Conservation (phyloP, 2,888 invertebrate genomes). For the Stenichneumon culpator region DNA sequence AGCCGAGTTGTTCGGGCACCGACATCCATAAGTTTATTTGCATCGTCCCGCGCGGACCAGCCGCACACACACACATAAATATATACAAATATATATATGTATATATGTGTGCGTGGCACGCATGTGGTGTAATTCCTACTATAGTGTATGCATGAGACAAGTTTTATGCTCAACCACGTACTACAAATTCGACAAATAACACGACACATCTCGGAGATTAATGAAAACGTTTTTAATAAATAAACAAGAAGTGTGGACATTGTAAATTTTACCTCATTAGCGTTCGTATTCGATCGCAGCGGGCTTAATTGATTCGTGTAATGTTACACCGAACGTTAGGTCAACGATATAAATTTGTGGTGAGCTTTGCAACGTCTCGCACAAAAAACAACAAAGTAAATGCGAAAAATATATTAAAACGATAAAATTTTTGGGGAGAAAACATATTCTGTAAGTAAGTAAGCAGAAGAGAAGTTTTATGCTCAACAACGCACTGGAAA, state of each 20-base stretch:
- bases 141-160: conserved; percentile 21
- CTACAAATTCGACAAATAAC: conserved; percentile 31
- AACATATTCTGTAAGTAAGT: not conserved
- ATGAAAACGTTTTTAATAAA: conserved; percentile 30
- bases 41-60: conserved; percentile 62
- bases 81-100: not conserved
- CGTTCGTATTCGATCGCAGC: not conserved
- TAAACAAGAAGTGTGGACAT: conserved; percentile 25
- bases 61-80: conserved; percentile 14
- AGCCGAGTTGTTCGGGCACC: conserved; percentile 69
- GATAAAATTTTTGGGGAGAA: too few species aligned
- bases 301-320: conserved; percentile 49
- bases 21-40: conserved; percentile 69
- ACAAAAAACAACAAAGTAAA: too few species aligned
- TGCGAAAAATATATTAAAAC: too few species aligned
- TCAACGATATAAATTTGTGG: conserved; percentile 53
- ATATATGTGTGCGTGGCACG: not conserved
- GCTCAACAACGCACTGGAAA: conserved; percentile 35
- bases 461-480: conserved; percentile 32
- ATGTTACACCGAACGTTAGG: conserved; percentile 14
- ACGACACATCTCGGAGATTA: conserved; percentile 51
- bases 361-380: not conserved
- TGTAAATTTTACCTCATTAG: not conserved
- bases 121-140: conserved; percentile 4
- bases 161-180: conserved; percentile 44